phyloP scores from a whole-genome alignment of 1,140 invertebrate genomes.

The Apocrypta bakeri region DNA sequence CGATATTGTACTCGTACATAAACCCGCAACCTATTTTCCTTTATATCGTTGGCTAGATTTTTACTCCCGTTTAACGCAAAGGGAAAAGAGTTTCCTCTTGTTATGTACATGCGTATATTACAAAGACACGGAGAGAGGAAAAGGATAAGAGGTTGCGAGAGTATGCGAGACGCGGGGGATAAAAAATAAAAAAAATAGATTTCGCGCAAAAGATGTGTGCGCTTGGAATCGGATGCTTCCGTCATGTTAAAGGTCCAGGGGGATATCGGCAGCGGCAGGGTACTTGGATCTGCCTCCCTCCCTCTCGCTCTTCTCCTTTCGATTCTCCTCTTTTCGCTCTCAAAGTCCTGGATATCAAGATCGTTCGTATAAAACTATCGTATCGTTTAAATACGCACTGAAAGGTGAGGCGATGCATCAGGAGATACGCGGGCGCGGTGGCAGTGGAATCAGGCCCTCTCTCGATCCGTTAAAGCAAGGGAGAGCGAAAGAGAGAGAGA shows the following conservation, averaged over 20 bases:
- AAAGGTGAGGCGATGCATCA: constrained; percentile 76
- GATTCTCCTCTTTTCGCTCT: constrained; percentile 60
- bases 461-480: background rate
- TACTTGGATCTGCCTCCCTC: constrained; percentile 36
- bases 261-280: constrained; percentile 53
- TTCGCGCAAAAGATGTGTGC: constrained; percentile 64
- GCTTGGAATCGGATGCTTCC: constrained; percentile 62
- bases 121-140: too few relatives aligned
- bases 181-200: too few relatives aligned
- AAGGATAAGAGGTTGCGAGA: too few relatives aligned
- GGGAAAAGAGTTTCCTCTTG: too few relatives aligned
- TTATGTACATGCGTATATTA: too few relatives aligned
- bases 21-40: too few relatives aligned
- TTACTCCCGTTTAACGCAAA: too few relatives aligned
- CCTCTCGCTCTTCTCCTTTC: background rate
- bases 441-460: constrained; percentile 56
- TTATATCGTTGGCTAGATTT: too few relatives aligned
- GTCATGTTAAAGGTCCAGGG: constrained; percentile 66
- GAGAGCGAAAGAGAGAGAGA: constrained; percentile 9
- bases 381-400: constrained; percentile 76
- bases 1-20: too few relatives aligned
- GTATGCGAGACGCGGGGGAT: too few relatives aligned
- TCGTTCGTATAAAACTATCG: constrained; percentile 75
- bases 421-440: constrained; percentile 73
- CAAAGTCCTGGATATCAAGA: constrained; percentile 71